Percentiles rank a stretch among this genome's conserved stretches.
Evolutionary conservation across 2,888 invertebrate genomes (phyloP).

Genomic region (Cephus pygmeus): DNA sequence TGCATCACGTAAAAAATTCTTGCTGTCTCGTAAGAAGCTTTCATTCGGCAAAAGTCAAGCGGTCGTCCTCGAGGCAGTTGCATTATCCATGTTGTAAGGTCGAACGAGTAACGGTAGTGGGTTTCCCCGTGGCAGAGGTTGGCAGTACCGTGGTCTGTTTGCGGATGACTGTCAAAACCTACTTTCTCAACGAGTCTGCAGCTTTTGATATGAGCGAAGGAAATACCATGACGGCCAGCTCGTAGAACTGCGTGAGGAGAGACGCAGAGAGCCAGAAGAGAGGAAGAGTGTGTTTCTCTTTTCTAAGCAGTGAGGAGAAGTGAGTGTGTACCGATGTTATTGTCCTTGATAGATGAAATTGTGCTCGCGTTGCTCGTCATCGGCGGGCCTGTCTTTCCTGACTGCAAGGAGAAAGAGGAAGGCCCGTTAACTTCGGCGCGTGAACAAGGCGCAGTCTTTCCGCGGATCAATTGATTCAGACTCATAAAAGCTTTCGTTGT

Average conservation of each 20-base stretch:
- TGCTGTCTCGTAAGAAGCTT: neutral
- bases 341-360: neutral
- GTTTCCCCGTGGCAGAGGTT: slow-evolving; percentile 26
- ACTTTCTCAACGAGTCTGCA: slow-evolving; percentile 42
- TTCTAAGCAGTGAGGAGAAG: slow-evolving; percentile 14
- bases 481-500: slow-evolving; percentile 21
- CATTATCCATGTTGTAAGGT: neutral
- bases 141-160: slow-evolving; percentile 49
- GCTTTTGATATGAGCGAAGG: slow-evolving; percentile 20
- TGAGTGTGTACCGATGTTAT: slow-evolving; percentile 18
- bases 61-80: neutral
- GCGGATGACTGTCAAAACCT: slow-evolving; percentile 63
- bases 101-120: neutral
- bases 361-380: slow-evolving; percentile 3
- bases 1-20: neutral
- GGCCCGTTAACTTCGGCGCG: slow-evolving; percentile 3
- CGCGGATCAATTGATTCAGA: slow-evolving; percentile 5
- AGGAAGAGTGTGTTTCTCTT: slow-evolving; percentile 22
- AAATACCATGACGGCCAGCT: slow-evolving; percentile 26
- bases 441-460: neutral
- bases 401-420: slow-evolving; percentile 4
- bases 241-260: slow-evolving; percentile 12
- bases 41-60: neutral
- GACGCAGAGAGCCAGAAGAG: slow-evolving; percentile 14
- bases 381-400: neutral